These are phyloP conservation scores for Galerucella calmariensis DNA, from an alignment of 2,888 invertebrate species.

Conservation along the genomic window DNA sequence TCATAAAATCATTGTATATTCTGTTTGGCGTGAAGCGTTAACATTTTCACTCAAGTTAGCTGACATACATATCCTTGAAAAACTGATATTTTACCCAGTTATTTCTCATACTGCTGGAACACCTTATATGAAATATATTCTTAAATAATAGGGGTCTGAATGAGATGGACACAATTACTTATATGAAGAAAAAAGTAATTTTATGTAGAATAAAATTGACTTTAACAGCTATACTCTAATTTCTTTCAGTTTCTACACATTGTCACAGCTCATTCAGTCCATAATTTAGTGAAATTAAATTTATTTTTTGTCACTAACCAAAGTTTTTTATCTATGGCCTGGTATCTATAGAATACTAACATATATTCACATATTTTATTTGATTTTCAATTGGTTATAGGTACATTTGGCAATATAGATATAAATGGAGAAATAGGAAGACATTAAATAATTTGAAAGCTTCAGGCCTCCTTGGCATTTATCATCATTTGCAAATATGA, in stretches of 20 bases:
- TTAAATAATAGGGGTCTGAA: slow-evolving; percentile 21
- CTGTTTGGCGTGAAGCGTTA: no score
- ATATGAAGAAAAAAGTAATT: slow-evolving; percentile 8
- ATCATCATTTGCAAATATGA: slow-evolving; percentile 23
- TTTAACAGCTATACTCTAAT: slow-evolving; percentile 20
- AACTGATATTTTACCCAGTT: not conserved
- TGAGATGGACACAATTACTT: slow-evolving; percentile 31
- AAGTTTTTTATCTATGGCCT: slow-evolving; percentile 51
- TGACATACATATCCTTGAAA: no score
- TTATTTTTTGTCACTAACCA: slow-evolving; percentile 52
- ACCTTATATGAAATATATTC: slow-evolving; percentile 12
- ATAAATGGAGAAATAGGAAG: slow-evolving; percentile 53
- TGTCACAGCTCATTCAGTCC: slow-evolving; percentile 35
- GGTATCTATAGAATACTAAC: slow-evolving; percentile 54
- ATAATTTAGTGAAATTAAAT: slow-evolving; percentile 28
- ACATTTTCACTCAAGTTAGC: no score
- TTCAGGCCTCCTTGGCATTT: slow-evolving; percentile 31
- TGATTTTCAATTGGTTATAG: slow-evolving; percentile 56
- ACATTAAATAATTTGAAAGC: slow-evolving; percentile 50
- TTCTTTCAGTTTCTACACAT: not conserved
- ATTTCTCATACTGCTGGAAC: slow-evolving; percentile 13
- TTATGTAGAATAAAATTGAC: slow-evolving; percentile 30
- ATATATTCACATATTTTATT: slow-evolving; percentile 56
- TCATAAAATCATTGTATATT: no score
- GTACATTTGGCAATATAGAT: slow-evolving; percentile 57